Evolutionary conservation across 1,140 invertebrate genomes (phyloP), one percentile per base, ranked within the genome.

Genomic region (Mylabris phalerata): DNA sequence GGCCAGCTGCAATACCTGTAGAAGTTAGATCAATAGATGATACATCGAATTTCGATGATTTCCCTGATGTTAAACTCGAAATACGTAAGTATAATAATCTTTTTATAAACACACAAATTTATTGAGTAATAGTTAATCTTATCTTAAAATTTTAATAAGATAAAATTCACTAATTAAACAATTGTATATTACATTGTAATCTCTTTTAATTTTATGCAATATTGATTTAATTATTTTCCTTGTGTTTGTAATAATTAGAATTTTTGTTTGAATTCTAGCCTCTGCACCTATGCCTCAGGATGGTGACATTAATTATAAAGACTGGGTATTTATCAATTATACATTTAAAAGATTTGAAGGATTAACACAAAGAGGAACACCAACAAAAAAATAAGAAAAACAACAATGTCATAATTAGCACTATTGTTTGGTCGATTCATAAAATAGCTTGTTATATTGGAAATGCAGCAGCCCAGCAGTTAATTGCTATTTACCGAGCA

Each of bases 301-400:
- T 68, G 89, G 89, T 49, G 90, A 92, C 74, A 84, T 89, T 57
- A 87, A 86, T 61, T 90, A 92, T 76, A 98, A 98, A 79, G 95
- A 98, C 79, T 98, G 94, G 95, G 95, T 98, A 49, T 99, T 99
- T 77, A 96, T 99, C 70, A 98, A 99, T 78, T 99, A 99, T 76
- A 99, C 97, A 58, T 99, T 98, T 81, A 98, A 98, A 76, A 82
- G 97, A 61, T 99, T 99, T 75, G 95, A 99, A 77, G 95, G 94
- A 45, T 80, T 98, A 39, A 97, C 94, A 13, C 91, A 93, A 71
- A 80, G 89, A 62, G 90, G 89, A 49, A 87, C 85, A 47, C 85
- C 86, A 46, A 85, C 81, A 64, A 88, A 88, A 76, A 88, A 89
- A 79, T 88, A 82, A 74, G 60, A 41, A 24, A 26, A 42, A 48